phyloP scores from a whole-genome alignment of 2,888 invertebrate species.

The Phania funesta region DNA sequence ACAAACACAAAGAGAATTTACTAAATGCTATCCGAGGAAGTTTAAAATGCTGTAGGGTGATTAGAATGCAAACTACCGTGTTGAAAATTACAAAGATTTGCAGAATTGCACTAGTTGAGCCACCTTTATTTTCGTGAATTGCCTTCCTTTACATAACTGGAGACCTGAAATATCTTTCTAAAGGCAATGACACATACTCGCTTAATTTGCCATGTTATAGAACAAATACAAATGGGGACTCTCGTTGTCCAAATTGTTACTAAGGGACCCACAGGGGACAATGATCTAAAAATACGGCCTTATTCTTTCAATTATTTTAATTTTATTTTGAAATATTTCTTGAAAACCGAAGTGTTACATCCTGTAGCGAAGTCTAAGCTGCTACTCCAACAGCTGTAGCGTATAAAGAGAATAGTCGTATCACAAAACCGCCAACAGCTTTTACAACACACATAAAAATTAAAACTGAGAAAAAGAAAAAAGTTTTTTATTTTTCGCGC shows the following conservation, averaged over 20 bases:
- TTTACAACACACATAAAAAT: constrained; percentile 52
- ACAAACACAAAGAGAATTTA: not conserved
- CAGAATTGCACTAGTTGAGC: not conserved
- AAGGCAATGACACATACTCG: too few relatives aligned
- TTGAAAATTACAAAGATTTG: not conserved
- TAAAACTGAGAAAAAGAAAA: constrained; percentile 18
- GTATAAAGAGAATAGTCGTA: not conserved
- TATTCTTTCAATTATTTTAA: too few relatives aligned
- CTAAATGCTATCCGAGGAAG: not conserved
- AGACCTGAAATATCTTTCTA: too few relatives aligned
- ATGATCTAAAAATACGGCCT: too few relatives aligned
- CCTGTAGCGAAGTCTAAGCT: not conserved
- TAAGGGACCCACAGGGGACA: too few relatives aligned
- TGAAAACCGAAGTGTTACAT: too few relatives aligned
- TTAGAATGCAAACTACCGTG: not conserved
- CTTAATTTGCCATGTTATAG: too few relatives aligned
- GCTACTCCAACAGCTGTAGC: not conserved
- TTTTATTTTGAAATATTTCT: too few relatives aligned
- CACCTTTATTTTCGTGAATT: too few relatives aligned
- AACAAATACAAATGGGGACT: too few relatives aligned
- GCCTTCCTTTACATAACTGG: too few relatives aligned
- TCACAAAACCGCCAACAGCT: constrained; percentile 25
- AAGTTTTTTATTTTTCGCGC: constrained; percentile 46
- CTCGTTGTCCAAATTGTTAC: too few relatives aligned
- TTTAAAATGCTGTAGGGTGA: not conserved